Conservation (phyloP, 2,888 invertebrate genomes). For the Ommatoiulus sabulosus region DNA sequence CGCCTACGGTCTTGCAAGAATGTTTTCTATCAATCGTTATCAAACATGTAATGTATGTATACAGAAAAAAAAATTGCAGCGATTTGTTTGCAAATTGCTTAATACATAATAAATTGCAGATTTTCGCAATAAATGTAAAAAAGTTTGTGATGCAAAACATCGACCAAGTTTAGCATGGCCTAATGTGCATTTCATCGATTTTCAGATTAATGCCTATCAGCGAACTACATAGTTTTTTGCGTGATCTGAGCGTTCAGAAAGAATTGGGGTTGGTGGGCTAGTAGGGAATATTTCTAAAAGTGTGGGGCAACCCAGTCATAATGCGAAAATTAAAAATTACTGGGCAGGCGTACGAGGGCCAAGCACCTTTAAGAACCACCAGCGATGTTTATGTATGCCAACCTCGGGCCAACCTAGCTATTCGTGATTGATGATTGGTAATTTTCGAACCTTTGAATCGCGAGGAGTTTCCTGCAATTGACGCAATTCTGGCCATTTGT, state of each 20-base stretch:
- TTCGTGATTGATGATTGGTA: not conserved
- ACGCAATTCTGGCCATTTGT: not conserved
- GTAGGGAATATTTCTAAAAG: not conserved
- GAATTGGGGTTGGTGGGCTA: constrained; percentile 29
- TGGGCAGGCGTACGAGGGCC: not conserved
- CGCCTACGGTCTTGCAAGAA: no score
- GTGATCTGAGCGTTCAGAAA: not conserved
- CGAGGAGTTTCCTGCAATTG: not conserved
- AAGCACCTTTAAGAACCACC: constrained; percentile 20
- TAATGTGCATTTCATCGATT: not conserved
- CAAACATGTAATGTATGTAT: not conserved
- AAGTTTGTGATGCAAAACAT: constrained; percentile 24
- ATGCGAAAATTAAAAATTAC: not conserved
- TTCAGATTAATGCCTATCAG: not conserved
- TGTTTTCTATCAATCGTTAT: no score
- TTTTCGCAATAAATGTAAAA: not conserved
- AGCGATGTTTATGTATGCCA: not conserved
- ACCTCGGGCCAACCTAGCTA: not conserved
- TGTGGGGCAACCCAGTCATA: not conserved
- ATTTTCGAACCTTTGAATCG: not conserved
- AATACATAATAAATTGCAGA: not conserved
- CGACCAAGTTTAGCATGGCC: not conserved
- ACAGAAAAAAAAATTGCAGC: not conserved
- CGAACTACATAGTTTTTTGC: not conserved
- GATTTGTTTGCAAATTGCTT: not conserved